Evolutionary conservation across 2,888 invertebrate genomes (phyloP).

Genomic region (Notodromas monacha): DNA sequence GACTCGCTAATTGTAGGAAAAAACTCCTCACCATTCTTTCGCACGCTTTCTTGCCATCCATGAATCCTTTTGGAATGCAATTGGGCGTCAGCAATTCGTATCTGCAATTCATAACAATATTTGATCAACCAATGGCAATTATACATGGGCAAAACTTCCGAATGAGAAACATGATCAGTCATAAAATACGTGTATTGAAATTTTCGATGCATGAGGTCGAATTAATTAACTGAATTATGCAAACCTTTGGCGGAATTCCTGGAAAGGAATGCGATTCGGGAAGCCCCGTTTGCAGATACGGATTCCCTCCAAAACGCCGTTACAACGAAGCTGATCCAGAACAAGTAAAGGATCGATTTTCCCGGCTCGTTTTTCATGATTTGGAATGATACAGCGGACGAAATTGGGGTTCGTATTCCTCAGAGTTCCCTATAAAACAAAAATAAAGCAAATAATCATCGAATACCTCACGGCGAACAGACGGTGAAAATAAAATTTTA

Average conservation of each 20-base stretch:
- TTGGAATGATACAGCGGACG: slow-evolving; percentile 97
- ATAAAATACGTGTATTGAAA: too few relatives aligned
- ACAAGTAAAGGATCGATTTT: slow-evolving; percentile 91
- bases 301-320: slow-evolving; percentile 96
- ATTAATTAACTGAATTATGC: too few relatives aligned
- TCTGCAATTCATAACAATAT: too few relatives aligned
- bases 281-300: slow-evolving; percentile 98
- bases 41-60: slow-evolving; percentile 99
- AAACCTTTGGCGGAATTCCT: slow-evolving; percentile 88
- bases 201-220: too few relatives aligned
- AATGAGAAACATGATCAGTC: too few relatives aligned
- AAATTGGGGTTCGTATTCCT: slow-evolving; percentile 97
- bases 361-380: slow-evolving; percentile 94
- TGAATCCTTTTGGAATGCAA: slow-evolving; percentile 89
- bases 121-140: too few relatives aligned
- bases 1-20: slow-evolving; percentile 6
- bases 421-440: slow-evolving; percentile 14
- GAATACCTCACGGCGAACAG: neutral
- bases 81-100: slow-evolving; percentile 78
- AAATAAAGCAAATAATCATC: neutral
- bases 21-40: slow-evolving; percentile 63
- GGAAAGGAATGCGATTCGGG: slow-evolving; percentile 95
- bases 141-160: too few relatives aligned
- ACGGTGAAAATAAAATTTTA: slow-evolving; percentile 14
- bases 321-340: slow-evolving; percentile 72